Evolutionary conservation across 2,888 invertebrate species (phyloP).

Genomic region (Willowsia nigromaculata): DNA sequence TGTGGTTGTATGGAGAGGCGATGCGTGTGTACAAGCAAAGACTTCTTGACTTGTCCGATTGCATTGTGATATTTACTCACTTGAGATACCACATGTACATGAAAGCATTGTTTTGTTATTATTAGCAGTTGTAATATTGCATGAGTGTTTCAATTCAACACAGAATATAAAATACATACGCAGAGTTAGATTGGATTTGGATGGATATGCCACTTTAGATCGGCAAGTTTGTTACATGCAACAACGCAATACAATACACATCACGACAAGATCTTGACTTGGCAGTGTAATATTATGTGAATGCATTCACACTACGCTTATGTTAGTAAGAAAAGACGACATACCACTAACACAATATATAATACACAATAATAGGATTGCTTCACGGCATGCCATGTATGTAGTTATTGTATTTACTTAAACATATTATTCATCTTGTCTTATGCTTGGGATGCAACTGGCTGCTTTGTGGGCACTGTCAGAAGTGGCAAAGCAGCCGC

Average conservation of each 20-base stretch:
- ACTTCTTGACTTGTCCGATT: slow-evolving; percentile 7
- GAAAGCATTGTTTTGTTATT: background rate
- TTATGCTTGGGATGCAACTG: slow-evolving; percentile 77
- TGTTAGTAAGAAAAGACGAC: background rate
- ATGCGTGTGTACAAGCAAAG: background rate
- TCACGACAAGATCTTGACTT: slow-evolving; percentile 9
- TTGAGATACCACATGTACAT: background rate
- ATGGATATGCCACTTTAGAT: slow-evolving; percentile 34
- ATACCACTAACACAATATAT: background rate
- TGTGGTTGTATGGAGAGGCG: slow-evolving; percentile 5
- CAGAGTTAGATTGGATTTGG: background rate
- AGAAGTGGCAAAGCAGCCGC: slow-evolving; percentile 79
- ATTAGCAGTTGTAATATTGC: background rate
- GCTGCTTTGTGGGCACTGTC: slow-evolving; percentile 78
- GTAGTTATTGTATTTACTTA: slow-evolving; percentile 36
- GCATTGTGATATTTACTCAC: background rate
- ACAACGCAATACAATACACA: background rate
- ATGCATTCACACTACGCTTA: background rate
- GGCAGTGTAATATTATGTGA: background rate
- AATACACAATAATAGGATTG: slow-evolving; percentile 1
- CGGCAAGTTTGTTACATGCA: background rate
- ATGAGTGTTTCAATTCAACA: slow-evolving; percentile 7
- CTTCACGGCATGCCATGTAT: background rate
- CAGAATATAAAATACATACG: background rate
- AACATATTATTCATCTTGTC: slow-evolving; percentile 48